Base-by-base conservation (phyloP, 2,113 vertebrate species). In the Mionectes macconnelli region DNA sequence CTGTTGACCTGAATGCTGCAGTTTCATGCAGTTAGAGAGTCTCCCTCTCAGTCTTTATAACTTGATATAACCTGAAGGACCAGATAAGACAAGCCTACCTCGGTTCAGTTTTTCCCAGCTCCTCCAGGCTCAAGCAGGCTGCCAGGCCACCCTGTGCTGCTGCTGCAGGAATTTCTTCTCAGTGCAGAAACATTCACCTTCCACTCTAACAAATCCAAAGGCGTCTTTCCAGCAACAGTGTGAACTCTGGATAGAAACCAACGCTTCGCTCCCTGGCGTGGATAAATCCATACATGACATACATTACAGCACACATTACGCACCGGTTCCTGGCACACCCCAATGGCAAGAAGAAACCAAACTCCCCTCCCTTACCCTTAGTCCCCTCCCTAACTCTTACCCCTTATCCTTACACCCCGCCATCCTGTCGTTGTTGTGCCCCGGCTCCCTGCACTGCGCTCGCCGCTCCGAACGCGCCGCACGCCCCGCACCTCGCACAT, bases 121-220 rank as follows among this genome's bases (percentile, higher is more conserved):
- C 1, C 17, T 8, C 67, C 4, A 6, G 49, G 23, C 18, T 35
- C 35, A 4, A 18, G 17, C 24, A 20, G 39, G 20, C 47, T 40
- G 53, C 7, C 39, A 10, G 40, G 9, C 8, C 9, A 3, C 42
- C 16, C 87, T 0, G 0, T 4, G 25, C 50, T 20, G 78, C 45
- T 66, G 13, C 66, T 0, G 0, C 39, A 21, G 5, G 11, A 5
- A 10, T 33, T 31, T 45, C 73, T 22, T 37, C 39, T 40, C 8
- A 33, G 1, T 0, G 25, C 35, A 50, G 55, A 55, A 59, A 8
- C 0, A 0, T 5, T 24, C 35, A 19, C 35, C 25, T 49, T 53
- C 25, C 0, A 0, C n/a, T 28, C 37, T 5, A 30, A 5, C 15
- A 16, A 12, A 42, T 33, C 11, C 14, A 33, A 45, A 12, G 56